Conservation (phyloP, 2,797 vertebrate genomes). For the Diplodus puntazzo region DNA sequence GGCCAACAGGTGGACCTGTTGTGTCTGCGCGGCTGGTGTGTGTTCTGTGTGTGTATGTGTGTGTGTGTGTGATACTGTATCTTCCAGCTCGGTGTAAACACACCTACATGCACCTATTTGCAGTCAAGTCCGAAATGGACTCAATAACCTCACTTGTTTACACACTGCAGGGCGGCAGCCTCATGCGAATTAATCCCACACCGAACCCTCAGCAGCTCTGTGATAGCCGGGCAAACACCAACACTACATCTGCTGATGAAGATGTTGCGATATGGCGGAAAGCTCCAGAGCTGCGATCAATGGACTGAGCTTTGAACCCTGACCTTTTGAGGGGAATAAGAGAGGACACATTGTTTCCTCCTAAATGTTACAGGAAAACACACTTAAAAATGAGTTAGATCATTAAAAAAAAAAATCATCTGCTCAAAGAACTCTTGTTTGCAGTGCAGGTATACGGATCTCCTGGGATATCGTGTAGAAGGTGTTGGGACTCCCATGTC, state of each 20-base stretch:
- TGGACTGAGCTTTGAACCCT: not conserved
- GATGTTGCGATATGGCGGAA: not conserved
- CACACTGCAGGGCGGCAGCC: conserved; percentile 10
- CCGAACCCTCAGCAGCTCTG: not conserved
- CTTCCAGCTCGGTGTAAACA: conserved; percentile 13
- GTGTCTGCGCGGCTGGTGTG: conserved; percentile 31
- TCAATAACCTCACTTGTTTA: conserved; percentile 23
- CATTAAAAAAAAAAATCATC: too few relatives aligned
- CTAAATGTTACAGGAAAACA: too few relatives aligned
- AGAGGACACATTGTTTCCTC: not conserved
- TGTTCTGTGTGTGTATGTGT: conserved; percentile 32
- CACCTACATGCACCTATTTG: conserved; percentile 14
- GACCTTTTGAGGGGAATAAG: not conserved
- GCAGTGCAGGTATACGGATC: too few relatives aligned
- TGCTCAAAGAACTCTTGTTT: too few relatives aligned
- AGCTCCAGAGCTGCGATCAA: not conserved
- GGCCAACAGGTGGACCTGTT: conserved; percentile 62
- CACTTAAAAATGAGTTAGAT: too few relatives aligned
- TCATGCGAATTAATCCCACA: conserved; percentile 16
- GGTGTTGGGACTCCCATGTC: too few relatives aligned
- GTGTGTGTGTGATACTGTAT: conserved; percentile 30
- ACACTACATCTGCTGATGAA: not conserved
- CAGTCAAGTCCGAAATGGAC: not conserved
- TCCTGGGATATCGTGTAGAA: too few relatives aligned
- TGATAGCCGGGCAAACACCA: not conserved